Conservation (phyloP, 2,888 invertebrate genomes). For the Ecliptopera silaceata region DNA sequence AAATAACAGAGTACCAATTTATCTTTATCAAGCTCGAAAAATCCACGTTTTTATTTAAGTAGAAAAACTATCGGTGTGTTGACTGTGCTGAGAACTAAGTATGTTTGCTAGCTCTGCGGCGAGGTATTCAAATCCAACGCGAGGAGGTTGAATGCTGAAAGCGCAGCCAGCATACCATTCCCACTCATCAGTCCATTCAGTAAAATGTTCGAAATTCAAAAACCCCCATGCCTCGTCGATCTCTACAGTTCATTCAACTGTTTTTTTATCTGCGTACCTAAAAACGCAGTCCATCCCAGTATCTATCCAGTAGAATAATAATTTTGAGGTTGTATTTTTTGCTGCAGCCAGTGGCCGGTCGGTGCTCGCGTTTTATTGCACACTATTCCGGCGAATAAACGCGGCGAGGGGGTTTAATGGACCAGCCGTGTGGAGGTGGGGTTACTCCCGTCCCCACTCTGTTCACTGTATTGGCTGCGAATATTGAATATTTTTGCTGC, state of each 20-base stretch:
- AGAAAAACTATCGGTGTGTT: slow-evolving; percentile 5
- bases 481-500: slow-evolving; percentile 77
- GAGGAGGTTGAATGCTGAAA: slow-evolving; percentile 31
- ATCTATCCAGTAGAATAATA: slow-evolving; percentile 65
- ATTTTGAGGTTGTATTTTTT: slow-evolving; percentile 74
- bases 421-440: slow-evolving; percentile 47
- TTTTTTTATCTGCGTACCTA: slow-evolving; percentile 34
- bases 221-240: slow-evolving; percentile 43
- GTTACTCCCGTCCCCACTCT: slow-evolving; percentile 34
- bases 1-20: slow-evolving; percentile 23
- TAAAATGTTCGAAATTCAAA: slow-evolving; percentile 47
- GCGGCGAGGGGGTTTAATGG: slow-evolving; percentile 69
- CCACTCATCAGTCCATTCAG: slow-evolving; percentile 40
- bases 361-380: slow-evolving; percentile 76
- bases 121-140: slow-evolving; percentile 10
- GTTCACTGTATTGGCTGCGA: slow-evolving; percentile 64
- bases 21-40: slow-evolving; percentile 20
- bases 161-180: slow-evolving; percentile 34
- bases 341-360: slow-evolving; percentile 67
- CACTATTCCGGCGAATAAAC: slow-evolving; percentile 80
- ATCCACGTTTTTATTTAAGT: slow-evolving; percentile 12
- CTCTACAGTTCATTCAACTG: slow-evolving; percentile 34
- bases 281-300: slow-evolving; percentile 38
- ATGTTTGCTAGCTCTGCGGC: slow-evolving; percentile 6
- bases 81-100: neutral